phyloP scores from a whole-genome alignment of 2,888 invertebrate species.

The Pseudococcus viburni region DNA sequence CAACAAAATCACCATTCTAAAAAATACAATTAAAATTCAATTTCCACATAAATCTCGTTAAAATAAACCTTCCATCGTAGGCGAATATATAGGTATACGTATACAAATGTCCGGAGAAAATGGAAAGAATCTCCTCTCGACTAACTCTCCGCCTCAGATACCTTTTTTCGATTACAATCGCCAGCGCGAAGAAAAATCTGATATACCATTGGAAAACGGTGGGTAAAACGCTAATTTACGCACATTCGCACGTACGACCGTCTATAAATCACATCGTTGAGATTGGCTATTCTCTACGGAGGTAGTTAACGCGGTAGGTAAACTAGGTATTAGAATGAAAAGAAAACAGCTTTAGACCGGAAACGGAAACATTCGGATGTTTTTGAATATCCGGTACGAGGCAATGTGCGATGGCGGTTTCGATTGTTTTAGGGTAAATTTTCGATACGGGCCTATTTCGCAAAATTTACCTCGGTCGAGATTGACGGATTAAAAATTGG shows the following conservation, averaged over 20 bases:
- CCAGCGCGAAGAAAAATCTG: not conserved
- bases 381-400: not conserved
- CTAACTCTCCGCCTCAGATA: not conserved
- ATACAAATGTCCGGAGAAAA: not conserved
- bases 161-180: conserved; percentile 9
- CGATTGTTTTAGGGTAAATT: not conserved
- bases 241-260: conserved; percentile 26
- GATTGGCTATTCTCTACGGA: conserved; percentile 25
- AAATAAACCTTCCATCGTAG: not conserved
- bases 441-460: not conserved
- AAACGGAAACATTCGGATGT: conserved; percentile 1
- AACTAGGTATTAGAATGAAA: not conserved
- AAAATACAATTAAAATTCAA: not conserved
- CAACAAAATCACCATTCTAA: not conserved
- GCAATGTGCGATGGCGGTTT: not conserved
- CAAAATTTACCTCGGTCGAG: not conserved
- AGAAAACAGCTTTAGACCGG: not conserved
- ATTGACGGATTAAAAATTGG: not conserved
- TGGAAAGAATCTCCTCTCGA: not conserved
- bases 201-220: not conserved
- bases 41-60: not conserved
- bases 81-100: not conserved
- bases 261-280: not conserved
- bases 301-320: not conserved
- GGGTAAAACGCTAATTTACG: conserved; percentile 22